A percentile compares a stretch with the other conserved stretches of the same genome.
Evolutionary conservation across 1,140 invertebrate genomes (phyloP).

Genomic region (Microplitis mediator): DNA sequence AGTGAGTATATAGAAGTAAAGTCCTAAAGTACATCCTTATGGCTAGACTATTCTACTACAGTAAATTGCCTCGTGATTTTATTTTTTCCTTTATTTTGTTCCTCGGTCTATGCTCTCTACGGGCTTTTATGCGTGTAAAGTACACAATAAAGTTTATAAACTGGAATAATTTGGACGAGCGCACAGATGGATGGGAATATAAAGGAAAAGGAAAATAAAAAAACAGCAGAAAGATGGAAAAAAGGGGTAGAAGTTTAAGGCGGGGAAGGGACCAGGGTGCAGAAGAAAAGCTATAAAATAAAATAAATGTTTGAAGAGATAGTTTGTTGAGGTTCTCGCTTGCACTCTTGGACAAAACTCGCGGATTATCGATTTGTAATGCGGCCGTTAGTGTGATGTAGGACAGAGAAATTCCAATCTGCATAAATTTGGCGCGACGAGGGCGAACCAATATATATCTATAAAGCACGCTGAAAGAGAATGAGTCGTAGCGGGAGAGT

Average conservation of each 20-base stretch:
- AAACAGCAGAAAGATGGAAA: too few species aligned
- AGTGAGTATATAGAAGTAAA: neutral
- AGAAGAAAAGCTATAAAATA: neutral
- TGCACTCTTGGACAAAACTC: neutral
- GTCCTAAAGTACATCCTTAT: constrained; percentile 5
- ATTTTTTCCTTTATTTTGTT: constrained; percentile 1
- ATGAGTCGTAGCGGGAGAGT: constrained; percentile 12
- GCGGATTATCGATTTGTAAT: constrained; percentile 25
- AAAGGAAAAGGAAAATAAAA: neutral
- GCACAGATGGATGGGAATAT: too few species aligned
- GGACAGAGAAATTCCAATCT: constrained; percentile 28
- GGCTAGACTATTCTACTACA: constrained; percentile 10
- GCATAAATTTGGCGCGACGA: constrained; percentile 29
- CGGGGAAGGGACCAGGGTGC: too few species aligned
- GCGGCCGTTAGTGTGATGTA: constrained; percentile 17
- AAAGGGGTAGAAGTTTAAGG: too few species aligned
- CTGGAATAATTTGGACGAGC: neutral
- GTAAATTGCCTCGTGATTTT: constrained; percentile 10
- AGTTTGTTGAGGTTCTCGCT: neutral
- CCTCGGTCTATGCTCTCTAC: neutral
- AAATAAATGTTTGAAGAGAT: neutral
- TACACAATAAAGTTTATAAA: constrained; percentile 8
- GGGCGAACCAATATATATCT: constrained; percentile 1
- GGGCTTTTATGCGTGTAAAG: constrained; percentile 18
- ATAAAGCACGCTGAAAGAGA: neutral